Evolutionary conservation across 2,113 vertebrate species (phyloP), one percentile per base, ranked within the genome.

Genomic region (Monopterus albus): DNA sequence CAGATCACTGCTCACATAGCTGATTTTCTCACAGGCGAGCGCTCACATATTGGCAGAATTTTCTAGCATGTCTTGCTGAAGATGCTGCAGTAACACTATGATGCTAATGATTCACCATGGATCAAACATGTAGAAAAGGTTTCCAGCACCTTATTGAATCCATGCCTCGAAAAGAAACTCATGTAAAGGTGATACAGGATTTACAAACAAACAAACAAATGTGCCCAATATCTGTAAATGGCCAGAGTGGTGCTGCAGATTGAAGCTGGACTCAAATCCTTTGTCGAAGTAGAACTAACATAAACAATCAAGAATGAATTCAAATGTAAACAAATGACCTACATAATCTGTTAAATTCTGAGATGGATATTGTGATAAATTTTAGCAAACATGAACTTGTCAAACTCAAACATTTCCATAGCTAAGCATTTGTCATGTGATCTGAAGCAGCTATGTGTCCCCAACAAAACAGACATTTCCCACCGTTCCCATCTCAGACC

Each of bases 121-220:
- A 14, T 55, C 40, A 20, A 28, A 47, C 33, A 40, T 38, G 10
- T 9, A 4, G 9, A 33, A 17, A 53, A 72, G 39, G 57, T 72
- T 53, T 46, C 68, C 47, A 62, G 57, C 68, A 71, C 68, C 68
- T 52, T 15, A 43, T 8, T 25, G 28, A 59, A 42, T 17, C 13
- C 33, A 38, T 9, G 42, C 31, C 23, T 13, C 14, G 28, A 31
- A 49, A 31, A 20, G 26, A 31, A 2, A 21, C 7, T 14, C 8
- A 31, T 40, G 12, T 17, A n/a, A n/a, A n/a, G n/a, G n/a, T n/a
- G n/a, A n/a, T n/a, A n/a, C n/a, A n/a, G n/a, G n/a, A n/a, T n/a
- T n/a, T n/a, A n/a, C n/a, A n/a, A n/a, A n/a, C n/a, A n/a, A n/a
- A n/a, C n/a, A 3, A 15, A 31, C 5, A 31, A 31, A 14, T 1